Evolutionary conservation across 2,888 invertebrate genomes (phyloP), one percentile per base, ranked within the genome.

Genomic region (Ophion costatus): DNA sequence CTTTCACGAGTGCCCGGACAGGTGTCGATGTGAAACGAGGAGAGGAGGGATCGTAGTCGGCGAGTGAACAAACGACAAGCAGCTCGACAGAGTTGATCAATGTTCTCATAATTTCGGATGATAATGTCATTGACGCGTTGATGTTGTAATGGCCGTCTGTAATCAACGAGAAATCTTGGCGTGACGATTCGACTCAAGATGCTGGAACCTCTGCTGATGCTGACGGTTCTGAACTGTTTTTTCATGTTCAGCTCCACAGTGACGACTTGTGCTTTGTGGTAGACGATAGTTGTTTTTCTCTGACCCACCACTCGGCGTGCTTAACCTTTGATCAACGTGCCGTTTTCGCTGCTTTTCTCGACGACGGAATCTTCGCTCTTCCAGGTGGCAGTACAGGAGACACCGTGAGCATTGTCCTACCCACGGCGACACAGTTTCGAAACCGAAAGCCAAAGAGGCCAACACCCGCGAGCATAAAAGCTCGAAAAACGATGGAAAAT

Each of bases 221-320:
- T 91, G 57, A 91, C 90, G 22, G 89, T 91, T 56, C 66, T 91
- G n/a, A 91, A 91, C 81, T 90, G 90, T 64, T 87, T 91, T 77
- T 90, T 91, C 73, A 90, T 90, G 90, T 89, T 91, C 86, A 90
- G 90, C 69, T 91, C 91, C 1, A 90, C 90, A 24, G 82, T 90
- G 64, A 91, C 91, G 51, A 91, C 90, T 0, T 91, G 91, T 70
- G 90, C 91, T 22, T 87, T 91, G 45, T 91, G 90, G 90, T 91
- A 86, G 86, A 71, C 22, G 59, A 64, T 56, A 24, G 51, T 78
- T n/a, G 29, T 24, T 24, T 45, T 7, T 61, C 3, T 63, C 3
- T 10, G 14, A 42, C 38, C 38, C n/a, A 20, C 20, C 17, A 51
- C 42, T n/a, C 14, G 17, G n/a, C 45, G 9, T 61, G 9, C 33